A percentile compares a stretch with the other conserved stretches of the same genome.
Conservation (phyloP, 2,113 vertebrate species). For the Turnix velox region DNA sequence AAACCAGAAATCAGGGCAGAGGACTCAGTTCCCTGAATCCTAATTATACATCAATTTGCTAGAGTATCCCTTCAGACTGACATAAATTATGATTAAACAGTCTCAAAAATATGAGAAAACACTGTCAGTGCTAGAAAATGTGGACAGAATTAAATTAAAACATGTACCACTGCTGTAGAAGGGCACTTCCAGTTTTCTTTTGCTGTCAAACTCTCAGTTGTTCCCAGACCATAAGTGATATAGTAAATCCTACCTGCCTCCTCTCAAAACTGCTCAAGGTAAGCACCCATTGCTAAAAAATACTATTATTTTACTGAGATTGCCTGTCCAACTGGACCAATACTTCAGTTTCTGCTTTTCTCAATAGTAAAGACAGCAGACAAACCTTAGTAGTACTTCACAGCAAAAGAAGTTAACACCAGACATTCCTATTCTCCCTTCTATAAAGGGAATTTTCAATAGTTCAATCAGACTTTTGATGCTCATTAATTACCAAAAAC, state of each 20-base stretch:
- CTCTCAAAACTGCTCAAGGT: neutral
- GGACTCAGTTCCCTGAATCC: neutral
- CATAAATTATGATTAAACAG: neutral
- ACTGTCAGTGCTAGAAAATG: neutral
- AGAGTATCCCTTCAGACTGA: neutral
- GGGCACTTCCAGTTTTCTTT: neutral
- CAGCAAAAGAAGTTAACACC: neutral
- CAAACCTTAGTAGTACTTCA: neutral
- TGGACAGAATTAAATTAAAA: neutral
- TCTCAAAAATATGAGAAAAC: neutral
- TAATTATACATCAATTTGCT: neutral
- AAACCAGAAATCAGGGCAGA: slow-evolving; percentile 1
- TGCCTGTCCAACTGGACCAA: neutral
- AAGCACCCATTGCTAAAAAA: neutral
- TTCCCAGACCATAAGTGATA: neutral
- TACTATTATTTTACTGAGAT: neutral
- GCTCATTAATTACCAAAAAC: neutral
- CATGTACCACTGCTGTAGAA: neutral
- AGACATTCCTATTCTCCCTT: neutral
- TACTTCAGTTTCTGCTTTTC: neutral
- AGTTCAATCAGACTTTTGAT: neutral
- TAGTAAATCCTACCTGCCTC: neutral
- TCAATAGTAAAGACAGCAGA: neutral
- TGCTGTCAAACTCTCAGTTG: rapidly evolving
- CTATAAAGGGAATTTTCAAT: neutral